These are phyloP conservation scores for Crypturellus undulatus DNA, from an alignment of 2,113 vertebrate species.

Conservation along the genomic window DNA sequence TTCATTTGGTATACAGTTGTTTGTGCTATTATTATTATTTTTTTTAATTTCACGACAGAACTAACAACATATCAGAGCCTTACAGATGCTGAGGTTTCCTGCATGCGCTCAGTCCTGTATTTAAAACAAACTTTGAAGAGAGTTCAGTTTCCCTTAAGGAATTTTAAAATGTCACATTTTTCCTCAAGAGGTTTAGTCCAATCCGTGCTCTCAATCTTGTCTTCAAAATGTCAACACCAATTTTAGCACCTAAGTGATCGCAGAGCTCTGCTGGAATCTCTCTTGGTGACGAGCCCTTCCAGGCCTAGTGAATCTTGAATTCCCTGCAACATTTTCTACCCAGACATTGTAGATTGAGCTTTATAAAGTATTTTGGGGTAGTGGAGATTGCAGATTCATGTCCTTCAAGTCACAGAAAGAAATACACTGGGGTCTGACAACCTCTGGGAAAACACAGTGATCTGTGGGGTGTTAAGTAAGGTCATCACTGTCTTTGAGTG, in stretches of 20 bases:
- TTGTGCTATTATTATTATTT: not conserved
- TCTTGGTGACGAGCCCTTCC: not conserved
- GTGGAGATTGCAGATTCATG: not conserved
- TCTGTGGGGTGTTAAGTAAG: too few species aligned
- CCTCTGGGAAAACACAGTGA: too few species aligned
- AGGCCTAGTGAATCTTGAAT: not conserved
- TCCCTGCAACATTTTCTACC: not conserved
- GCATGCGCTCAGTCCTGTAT: not conserved
- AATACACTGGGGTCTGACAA: not conserved
- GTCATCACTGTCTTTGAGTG: too few species aligned
- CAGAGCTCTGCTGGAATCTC: not conserved
- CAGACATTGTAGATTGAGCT: not conserved
- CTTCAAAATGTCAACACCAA: not conserved
- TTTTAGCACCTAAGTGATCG: not conserved
- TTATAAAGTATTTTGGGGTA: not conserved
- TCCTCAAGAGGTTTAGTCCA: not conserved
- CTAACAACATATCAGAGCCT: not conserved
- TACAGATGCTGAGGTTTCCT: not conserved
- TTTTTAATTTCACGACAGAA: rapidly evolving
- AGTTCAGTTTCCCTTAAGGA: not conserved
- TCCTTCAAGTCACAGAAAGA: not conserved
- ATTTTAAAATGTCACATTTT: not conserved
- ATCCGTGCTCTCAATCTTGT: not conserved
- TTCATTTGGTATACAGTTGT: not conserved
- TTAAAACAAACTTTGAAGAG: not conserved